Base-by-base conservation (phyloP, 37 sponge, comb jelly and placozoan genomes). In the Axinella damicornis region DNA sequence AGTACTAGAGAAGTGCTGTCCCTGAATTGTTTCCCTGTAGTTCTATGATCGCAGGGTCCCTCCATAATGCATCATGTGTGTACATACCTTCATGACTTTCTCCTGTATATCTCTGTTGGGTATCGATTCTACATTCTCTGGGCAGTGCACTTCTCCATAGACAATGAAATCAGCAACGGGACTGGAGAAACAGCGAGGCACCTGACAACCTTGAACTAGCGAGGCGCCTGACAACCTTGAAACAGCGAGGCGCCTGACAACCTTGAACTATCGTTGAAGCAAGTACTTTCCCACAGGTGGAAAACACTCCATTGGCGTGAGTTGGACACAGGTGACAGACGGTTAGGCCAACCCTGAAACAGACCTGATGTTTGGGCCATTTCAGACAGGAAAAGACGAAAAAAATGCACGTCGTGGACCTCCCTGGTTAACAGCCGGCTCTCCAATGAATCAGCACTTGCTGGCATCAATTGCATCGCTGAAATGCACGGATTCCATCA, bases 161-260 rank as follows among this genome's bases (percentile, higher is more conserved):
- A 56, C 57, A 56, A 56, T 19, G 57, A 56, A 56, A 56, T 56
- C 57, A 56, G 57, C 57, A 56, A 56, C 18, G 18, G 57, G 57
- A 56, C 17, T 15, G 15, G 57, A 56, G 18, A 56, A 56, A 56
- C 57, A 56, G 57, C 17, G 18, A 56, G 57, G 57, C 18, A 18
- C 57, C 57, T 56, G 57, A 56, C 57, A 56, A 56, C 57, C 57
- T 56, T 56, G 57, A 56, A 56, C 15, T 18, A 56, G 57, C 17
- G 18, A 56, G 57, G 57, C 18, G 57, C 57, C 57, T 56, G 57
- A 56, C 57, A 56, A 56, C 57, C 57, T 56, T 56, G 57, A 56
- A 56, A 56, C 57, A 56, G 57, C 17, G 18, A 56, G 57, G 57
- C 18, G 57, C 57, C 57, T 56, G 57, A 56, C 57, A 56, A 56